Conservation (phyloP, 2,113 vertebrate species). For the Ptyas mucosa region DNA sequence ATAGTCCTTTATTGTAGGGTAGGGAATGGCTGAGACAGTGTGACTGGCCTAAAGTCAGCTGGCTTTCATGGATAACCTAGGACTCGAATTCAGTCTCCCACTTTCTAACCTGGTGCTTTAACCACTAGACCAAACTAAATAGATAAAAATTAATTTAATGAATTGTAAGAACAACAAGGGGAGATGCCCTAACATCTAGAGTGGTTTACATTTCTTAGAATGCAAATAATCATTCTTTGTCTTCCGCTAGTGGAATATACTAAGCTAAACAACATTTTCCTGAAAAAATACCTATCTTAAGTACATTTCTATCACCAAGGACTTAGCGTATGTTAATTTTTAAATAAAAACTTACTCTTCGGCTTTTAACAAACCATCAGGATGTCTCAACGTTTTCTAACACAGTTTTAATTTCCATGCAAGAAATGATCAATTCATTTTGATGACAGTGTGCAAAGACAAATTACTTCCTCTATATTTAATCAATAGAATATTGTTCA, state of each 20-base stretch:
- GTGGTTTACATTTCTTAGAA: neutral
- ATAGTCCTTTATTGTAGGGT: neutral
- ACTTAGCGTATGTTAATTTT: neutral
- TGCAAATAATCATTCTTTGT: neutral
- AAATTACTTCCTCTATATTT: neutral
- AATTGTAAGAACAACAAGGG: neutral
- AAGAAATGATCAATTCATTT: neutral
- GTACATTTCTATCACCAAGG: neutral
- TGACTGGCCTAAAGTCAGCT: neutral
- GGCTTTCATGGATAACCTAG: neutral
- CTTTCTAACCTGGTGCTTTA: neutral
- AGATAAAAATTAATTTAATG: neutral
- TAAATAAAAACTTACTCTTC: neutral
- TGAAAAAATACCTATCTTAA: neutral
- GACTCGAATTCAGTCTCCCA: neutral
- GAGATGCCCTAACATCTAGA: neutral
- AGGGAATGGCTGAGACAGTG: neutral
- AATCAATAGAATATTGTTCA: neutral
- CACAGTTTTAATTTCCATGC: neutral
- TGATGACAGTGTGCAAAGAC: neutral
- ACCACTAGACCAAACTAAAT: neutral
- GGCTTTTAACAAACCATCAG: neutral
- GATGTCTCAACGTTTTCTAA: neutral
- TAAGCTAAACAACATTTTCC: neutral
- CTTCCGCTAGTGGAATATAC: neutral